phyloP scores from a whole-genome alignment of 1,140 invertebrate genomes.

The Sycobia sp. region DNA sequence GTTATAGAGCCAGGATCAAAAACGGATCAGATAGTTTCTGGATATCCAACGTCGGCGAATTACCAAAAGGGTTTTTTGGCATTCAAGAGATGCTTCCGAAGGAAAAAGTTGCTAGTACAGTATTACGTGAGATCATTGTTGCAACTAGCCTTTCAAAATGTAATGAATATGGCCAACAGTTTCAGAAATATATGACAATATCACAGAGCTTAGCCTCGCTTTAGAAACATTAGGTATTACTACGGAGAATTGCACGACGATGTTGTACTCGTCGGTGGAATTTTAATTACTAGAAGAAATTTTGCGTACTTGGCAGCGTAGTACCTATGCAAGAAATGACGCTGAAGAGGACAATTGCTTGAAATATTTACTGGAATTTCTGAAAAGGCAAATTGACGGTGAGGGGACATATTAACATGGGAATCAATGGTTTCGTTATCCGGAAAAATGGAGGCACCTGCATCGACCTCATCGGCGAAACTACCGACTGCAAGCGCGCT shows the following conservation, averaged over 20 bases:
- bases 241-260: conserved; percentile 43
- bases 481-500: not conserved
- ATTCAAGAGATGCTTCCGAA: conserved; percentile 37
- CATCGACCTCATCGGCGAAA: conserved; percentile 2
- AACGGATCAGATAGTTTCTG: too few species aligned
- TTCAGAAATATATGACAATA: conserved; percentile 40
- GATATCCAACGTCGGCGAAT: not conserved
- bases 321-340: too few species aligned
- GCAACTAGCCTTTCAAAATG: conserved; percentile 37
- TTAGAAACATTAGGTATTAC: conserved; percentile 45
- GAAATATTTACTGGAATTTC: conserved; percentile 40
- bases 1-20: too few species aligned
- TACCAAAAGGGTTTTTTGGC: conserved; percentile 22
- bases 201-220: conserved; percentile 42
- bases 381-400: conserved; percentile 38
- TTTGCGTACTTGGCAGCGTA: too few species aligned
- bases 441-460: not conserved
- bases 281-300: conserved; percentile 43
- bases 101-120: conserved; percentile 45
- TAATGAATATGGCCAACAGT: conserved; percentile 26
- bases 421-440: conserved; percentile 29
- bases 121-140: conserved; percentile 49
- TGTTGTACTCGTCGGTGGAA: conserved; percentile 50
- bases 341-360: conserved; percentile 1
- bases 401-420: conserved; percentile 40